phyloP scores from a whole-genome alignment of 1,140 invertebrate species.

The Platyscapa corneri region DNA sequence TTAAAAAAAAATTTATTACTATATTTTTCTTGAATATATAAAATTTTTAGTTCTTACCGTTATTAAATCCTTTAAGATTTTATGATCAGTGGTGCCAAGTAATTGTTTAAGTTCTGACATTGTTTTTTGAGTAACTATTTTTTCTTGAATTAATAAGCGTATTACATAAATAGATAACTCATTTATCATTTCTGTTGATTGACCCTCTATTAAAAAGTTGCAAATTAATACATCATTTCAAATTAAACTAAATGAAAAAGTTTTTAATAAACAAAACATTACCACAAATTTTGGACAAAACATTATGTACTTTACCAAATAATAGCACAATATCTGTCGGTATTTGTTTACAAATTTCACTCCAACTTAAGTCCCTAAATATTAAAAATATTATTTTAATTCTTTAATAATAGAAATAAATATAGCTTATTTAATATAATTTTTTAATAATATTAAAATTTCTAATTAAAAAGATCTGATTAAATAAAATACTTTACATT shows the following conservation, averaged over 20 bases:
- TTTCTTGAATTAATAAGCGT: constrained; percentile 77
- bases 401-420: constrained; percentile 15
- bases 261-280: constrained; percentile 25
- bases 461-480: neutral
- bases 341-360: constrained; percentile 59
- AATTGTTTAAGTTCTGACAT: constrained; percentile 74
- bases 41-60: constrained; percentile 4
- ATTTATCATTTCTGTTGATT: constrained; percentile 76
- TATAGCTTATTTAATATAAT: neutral
- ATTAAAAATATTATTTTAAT: constrained; percentile 44
- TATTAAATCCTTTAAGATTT: constrained; percentile 75
- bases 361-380: constrained; percentile 62
- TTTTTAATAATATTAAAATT: neutral
- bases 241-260: constrained; percentile 27
- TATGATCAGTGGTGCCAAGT: constrained; percentile 74
- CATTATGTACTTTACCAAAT: constrained; percentile 57
- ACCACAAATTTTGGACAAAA: constrained; percentile 59
- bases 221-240: constrained; percentile 27
- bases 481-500: too few species aligned
- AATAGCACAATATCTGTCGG: constrained; percentile 51
- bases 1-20: constrained; percentile 59
- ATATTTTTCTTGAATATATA: neutral
- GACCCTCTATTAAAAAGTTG: constrained; percentile 58
- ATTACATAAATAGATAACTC: constrained; percentile 79
- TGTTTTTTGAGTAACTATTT: constrained; percentile 76